phyloP scores from a whole-genome alignment of 2,113 vertebrate genomes.

The Narcine bancroftii region DNA sequence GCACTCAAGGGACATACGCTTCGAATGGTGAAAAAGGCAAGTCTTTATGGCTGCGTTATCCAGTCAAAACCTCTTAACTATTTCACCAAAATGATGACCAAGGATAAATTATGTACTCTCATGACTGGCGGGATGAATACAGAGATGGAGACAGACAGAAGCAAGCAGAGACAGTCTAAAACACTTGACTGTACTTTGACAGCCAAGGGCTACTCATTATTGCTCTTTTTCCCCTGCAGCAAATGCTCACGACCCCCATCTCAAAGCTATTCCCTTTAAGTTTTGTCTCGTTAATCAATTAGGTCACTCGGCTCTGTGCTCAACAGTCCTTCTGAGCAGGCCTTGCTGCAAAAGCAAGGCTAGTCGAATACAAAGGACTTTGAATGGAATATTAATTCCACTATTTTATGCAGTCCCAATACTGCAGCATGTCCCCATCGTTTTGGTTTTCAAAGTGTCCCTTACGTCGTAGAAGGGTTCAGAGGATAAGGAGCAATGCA shows the following conservation, averaged over 20 bases:
- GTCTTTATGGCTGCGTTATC: neutral
- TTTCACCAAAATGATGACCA: neutral
- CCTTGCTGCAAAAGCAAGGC: neutral
- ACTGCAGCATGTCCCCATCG: neutral
- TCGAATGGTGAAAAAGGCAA: neutral
- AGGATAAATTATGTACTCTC: conserved; percentile 19
- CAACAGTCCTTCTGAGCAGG: neutral
- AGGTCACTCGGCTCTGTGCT: neutral
- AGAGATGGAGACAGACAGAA: conserved; percentile 42
- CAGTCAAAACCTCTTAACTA: neutral
- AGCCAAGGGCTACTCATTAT: neutral
- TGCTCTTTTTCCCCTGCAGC: neutral
- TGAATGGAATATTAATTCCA: neutral
- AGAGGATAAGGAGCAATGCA: too few species aligned
- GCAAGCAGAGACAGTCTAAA: conserved; percentile 47
- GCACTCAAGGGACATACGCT: neutral
- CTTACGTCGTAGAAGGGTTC: neutral
- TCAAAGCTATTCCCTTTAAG: neutral
- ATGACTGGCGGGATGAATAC: conserved; percentile 42
- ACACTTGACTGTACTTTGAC: neutral
- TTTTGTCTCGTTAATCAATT: neutral
- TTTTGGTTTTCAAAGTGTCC: neutral
- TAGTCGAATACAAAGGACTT: neutral
- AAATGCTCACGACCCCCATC: neutral
- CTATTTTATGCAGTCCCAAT: neutral